phyloP scores from a whole-genome alignment of 2,113 vertebrate genomes.

The Apistogramma diplotaenia region DNA sequence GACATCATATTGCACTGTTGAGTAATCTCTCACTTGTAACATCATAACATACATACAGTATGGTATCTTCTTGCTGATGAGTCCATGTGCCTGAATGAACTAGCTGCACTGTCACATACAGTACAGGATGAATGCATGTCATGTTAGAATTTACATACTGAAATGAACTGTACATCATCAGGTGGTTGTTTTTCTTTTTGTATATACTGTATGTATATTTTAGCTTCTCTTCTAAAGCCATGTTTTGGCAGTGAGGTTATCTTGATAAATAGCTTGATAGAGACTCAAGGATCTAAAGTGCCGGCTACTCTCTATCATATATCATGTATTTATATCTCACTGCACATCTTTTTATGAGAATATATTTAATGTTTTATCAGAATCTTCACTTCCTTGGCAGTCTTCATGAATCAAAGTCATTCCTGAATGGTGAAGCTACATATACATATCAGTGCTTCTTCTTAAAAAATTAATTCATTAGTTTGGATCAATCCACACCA shows the following conservation, averaged over 20 bases:
- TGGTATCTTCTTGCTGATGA: neutral
- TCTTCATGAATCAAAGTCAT: constrained; percentile 13
- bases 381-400: neutral
- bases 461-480: constrained; percentile 6
- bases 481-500: neutral
- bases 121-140: constrained; percentile 38
- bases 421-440: constrained; percentile 47
- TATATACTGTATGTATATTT: no score
- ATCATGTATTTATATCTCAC: neutral
- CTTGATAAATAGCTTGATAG: neutral
- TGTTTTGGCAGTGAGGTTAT: constrained; percentile 20
- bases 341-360: neutral
- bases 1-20: constrained; percentile 34
- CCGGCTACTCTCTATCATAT: neutral
- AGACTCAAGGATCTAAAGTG: neutral
- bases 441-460: constrained; percentile 15
- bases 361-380: neutral
- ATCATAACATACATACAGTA: constrained; percentile 21
- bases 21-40: constrained; percentile 2
- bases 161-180: constrained; percentile 21
- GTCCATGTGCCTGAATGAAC: neutral
- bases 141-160: constrained; percentile 9
- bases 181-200: neutral
- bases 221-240: neutral
- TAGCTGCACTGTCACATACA: constrained; percentile 35